Evolutionary conservation across 2,113 vertebrate genomes (phyloP), one percentile per base, ranked within the genome.

Genomic region (Centropus unirufus): DNA sequence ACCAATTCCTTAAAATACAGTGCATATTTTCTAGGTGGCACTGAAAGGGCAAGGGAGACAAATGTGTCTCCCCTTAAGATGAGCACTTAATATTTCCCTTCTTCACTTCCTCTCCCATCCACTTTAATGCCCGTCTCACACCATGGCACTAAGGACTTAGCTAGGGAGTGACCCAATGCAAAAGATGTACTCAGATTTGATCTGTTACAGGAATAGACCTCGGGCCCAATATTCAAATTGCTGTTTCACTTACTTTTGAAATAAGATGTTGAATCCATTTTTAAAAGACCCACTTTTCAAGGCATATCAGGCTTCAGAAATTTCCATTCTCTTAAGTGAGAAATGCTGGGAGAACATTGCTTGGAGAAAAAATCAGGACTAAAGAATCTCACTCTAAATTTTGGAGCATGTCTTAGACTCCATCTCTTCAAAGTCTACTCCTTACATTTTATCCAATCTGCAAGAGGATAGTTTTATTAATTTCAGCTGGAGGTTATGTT

Each of bases 401-500:
- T 80, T 91, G 47, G 87, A 95, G 55, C 27, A 59, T 59, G 67
- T 87, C 84, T 94, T 94, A 90, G 46, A 75, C 66, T 64, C 36
- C 49, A 95, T 68, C 39, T 94, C 91, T 95, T 96, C 81, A 95
- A 95, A 96, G 87, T 62, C 84, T 91, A 93, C 15, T 74, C 72
- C 42, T 88, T 55, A 70, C 4, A 4, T 94, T 95, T 95, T 83
- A 95, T 83, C 74, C 67, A 77, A 76, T 88, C 82, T 94, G 81
- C 77, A 95, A 94, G 77, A 78, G 44, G 79, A 87, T 89, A 92
- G 77, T 95, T 96, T 96, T 95, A 91, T 95, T 96, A 96, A 96
- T 94, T 95, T 96, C 83, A 95, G 70, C 72, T 95, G 78, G 79
- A 96, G 90, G 90, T 96, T 95, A 93, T 95, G 96, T 95, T 92